phyloP scores from a whole-genome alignment of 1,140 invertebrate genomes.

The Metaphire vulgaris region DNA sequence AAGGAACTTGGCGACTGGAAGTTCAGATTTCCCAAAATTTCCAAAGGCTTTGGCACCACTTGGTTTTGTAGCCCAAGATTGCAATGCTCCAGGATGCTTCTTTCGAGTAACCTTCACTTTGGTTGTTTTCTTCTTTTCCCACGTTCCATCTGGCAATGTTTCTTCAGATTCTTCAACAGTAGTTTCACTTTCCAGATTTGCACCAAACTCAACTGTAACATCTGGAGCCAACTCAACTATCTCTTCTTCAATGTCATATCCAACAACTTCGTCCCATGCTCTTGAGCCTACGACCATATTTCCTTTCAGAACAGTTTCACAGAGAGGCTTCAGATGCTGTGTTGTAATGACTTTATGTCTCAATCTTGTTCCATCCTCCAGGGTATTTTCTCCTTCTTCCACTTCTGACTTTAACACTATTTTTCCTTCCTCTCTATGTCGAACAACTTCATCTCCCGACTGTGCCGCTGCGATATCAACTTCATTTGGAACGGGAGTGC shows the following conservation, averaged over 20 bases:
- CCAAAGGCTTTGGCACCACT: not conserved
- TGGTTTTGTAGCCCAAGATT: not conserved
- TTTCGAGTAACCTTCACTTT: slow-evolving; percentile 6
- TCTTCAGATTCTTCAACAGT: slow-evolving; percentile 22
- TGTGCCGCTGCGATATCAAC: not conserved
- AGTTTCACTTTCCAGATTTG: slow-evolving; percentile 18
- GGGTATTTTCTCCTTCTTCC: not conserved
- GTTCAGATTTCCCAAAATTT: not conserved
- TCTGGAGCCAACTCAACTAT: slow-evolving; percentile 1
- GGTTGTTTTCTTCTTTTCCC: slow-evolving; percentile 21
- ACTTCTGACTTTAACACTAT: not conserved
- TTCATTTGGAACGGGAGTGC: not conserved
- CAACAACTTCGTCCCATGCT: not conserved
- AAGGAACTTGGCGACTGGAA: not conserved
- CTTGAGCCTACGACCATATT: not conserved
- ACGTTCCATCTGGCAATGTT: slow-evolving; percentile 20
- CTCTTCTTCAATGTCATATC: slow-evolving; percentile 2
- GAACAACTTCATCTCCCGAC: not conserved
- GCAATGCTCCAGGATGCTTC: not conserved
- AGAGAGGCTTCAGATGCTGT: not conserved
- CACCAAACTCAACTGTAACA: slow-evolving; percentile 12
- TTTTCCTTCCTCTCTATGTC: not conserved
- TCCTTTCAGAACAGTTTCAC: not conserved
- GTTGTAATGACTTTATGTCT: not conserved
- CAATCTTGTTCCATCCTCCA: not conserved